Evolutionary conservation across 2,888 invertebrate genomes (phyloP), one percentile per base, ranked within the genome.

Genomic region (Euzetes globulus): DNA sequence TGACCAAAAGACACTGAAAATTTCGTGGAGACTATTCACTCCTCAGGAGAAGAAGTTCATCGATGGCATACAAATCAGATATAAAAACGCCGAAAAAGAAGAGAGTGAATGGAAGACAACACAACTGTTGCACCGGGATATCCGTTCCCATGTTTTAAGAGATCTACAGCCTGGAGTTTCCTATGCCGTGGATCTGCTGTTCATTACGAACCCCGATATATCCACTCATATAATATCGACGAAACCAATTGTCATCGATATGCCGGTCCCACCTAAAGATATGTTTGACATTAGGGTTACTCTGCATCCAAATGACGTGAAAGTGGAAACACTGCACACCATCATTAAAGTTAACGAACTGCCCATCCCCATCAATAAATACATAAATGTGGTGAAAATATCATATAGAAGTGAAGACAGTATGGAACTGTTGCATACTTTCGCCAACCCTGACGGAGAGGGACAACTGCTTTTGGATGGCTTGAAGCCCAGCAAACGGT

Each of bases 341-440:
- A 68, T 73, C 3, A 78, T 90, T 0, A 91, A 91, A 80, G 86
- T 94, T 7, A 86, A 87, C 71, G 94, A 94, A 0, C 89, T 94
- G 0, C 94, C 94, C 0, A 88, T 90, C 79, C 94, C 94, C 0
- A 90, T 92, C 77, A 92, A 93, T 82, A 91, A 93, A 82, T 93
- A 90, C 84, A 91, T 94, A 71, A 90, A 92, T 79, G 91, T 94
- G 80, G 93, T 91, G 84, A 87, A 92, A 74, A 91, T 91, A 0
- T 91, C 92, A 78, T 90, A 90, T 82, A 89, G 90, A 81, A 89
- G 88, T 80, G 90, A 89, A 81, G 86, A 87, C 15, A 78, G 80
- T 63, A 89, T 88, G 50, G 89, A 89, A 79, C 88, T 91, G 79
- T 88, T 88, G 80, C 88, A 86, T 72, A 88, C 88, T 0, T 91